Percentiles rank a stretch among this genome's conserved stretches.
Conservation (phyloP, 2,888 invertebrate species). For the Ennomos fuscantarius region DNA sequence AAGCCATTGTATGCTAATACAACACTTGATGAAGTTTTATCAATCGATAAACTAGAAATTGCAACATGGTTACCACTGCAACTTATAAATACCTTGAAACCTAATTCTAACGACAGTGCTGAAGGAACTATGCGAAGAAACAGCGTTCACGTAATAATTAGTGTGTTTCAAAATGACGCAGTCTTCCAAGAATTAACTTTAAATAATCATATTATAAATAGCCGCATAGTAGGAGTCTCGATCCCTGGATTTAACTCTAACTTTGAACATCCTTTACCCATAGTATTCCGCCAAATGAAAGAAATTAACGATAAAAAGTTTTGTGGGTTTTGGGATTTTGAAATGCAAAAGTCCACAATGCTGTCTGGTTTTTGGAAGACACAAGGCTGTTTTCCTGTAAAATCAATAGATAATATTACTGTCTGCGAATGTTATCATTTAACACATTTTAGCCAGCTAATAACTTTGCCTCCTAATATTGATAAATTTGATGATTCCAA, state of each 20-base stretch:
- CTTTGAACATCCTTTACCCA: slow-evolving; percentile 81
- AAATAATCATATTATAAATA: slow-evolving; percentile 60
- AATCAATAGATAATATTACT: slow-evolving; percentile 52
- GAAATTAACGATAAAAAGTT: slow-evolving; percentile 46
- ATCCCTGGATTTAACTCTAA: slow-evolving; percentile 85
- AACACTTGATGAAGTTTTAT: slow-evolving; percentile 74
- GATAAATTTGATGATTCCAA: slow-evolving; percentile 39
- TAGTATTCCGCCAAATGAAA: slow-evolving; percentile 73
- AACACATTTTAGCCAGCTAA: slow-evolving; percentile 86
- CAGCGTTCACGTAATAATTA: slow-evolving; percentile 76
- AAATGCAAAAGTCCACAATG: slow-evolving; percentile 44
- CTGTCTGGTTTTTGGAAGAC: slow-evolving; percentile 82
- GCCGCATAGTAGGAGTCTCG: slow-evolving; percentile 85
- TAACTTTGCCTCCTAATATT: slow-evolving; percentile 53
- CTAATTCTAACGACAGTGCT: slow-evolving; percentile 47
- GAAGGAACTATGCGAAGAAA: slow-evolving; percentile 31
- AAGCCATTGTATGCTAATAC: slow-evolving; percentile 72
- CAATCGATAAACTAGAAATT: slow-evolving; percentile 77
- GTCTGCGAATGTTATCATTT: slow-evolving; percentile 84
- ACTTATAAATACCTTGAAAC: slow-evolving; percentile 66
- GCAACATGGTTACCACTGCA: slow-evolving; percentile 81
- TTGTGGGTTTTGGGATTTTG: slow-evolving; percentile 86
- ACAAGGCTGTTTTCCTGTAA: slow-evolving; percentile 78
- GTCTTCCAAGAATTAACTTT: slow-evolving; percentile 79
- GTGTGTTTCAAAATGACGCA: slow-evolving; percentile 80